Evolutionary conservation across 1,140 invertebrate genomes (phyloP).

Genomic region (Coenobita brevimanus): DNA sequence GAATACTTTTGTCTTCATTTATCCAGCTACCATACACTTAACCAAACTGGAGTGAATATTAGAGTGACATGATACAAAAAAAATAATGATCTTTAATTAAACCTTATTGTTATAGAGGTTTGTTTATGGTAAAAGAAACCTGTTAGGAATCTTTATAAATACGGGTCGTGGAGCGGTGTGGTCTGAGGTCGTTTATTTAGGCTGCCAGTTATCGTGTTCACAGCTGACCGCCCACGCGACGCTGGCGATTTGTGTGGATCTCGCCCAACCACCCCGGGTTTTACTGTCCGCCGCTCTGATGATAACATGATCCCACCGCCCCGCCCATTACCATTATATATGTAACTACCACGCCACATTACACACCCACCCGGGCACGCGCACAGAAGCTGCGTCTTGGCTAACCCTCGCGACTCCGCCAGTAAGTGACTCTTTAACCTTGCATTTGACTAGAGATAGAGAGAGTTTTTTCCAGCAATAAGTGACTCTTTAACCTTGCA

Average conservation of each 20-base stretch:
- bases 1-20: too few species aligned
- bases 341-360: background rate
- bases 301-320: constrained; percentile 27
- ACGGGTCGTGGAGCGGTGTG: too few species aligned
- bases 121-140: too few species aligned
- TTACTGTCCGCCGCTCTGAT: background rate
- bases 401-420: background rate
- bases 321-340: constrained; percentile 22
- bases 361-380: background rate
- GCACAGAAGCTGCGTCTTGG: background rate
- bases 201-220: constrained; percentile 45
- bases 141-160: too few species aligned
- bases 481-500: background rate
- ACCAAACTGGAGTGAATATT: too few species aligned
- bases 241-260: constrained; percentile 20
- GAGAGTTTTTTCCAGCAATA: too few species aligned
- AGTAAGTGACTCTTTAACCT: background rate
- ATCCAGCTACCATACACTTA: too few species aligned
- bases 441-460: too few species aligned
- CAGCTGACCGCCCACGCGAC: constrained; percentile 46
- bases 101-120: too few species aligned
- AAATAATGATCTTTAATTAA: too few species aligned
- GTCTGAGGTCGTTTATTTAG: constrained; percentile 43
- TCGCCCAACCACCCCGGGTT: background rate
- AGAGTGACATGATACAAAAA: too few species aligned